Percentiles rank a stretch among this genome's conserved stretches.
These are phyloP conservation scores for Eurypyga helias DNA, from an alignment of 2,113 vertebrate genomes.

Conservation along the genomic window DNA sequence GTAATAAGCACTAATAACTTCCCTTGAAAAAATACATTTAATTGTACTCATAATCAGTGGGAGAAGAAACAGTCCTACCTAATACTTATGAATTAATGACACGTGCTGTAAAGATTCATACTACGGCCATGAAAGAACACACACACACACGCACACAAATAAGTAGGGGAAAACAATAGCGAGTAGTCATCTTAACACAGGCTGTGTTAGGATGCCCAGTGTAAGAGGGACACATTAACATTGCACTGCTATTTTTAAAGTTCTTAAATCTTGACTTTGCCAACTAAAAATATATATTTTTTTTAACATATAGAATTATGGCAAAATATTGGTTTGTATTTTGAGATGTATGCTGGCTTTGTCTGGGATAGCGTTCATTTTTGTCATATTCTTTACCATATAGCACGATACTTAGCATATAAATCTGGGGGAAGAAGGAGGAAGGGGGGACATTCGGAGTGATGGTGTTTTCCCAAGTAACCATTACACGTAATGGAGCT, in stretches of 20 bases:
- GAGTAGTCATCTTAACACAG: not conserved
- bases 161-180: not conserved
- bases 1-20: not conserved
- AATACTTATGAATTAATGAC: constrained; percentile 4
- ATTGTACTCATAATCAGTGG: not conserved
- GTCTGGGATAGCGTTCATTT: too few relatives aligned
- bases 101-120: not conserved
- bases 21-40: constrained; percentile 2
- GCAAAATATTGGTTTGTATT: not conserved
- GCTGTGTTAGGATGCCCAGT: not conserved
- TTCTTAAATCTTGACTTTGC: not conserved
- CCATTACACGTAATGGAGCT: too few relatives aligned
- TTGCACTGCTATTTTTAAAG: not conserved
- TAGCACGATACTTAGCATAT: too few relatives aligned
- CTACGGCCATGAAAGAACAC: not conserved
- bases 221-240: not conserved
- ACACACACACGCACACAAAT: not conserved
- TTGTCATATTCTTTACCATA: too few relatives aligned
- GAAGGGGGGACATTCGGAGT: too few relatives aligned
- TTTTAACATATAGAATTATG: not conserved
- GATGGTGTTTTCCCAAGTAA: too few relatives aligned
- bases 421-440: too few relatives aligned
- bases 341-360: not conserved
- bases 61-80: not conserved
- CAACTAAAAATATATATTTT: not conserved